Percentiles rank a stretch among this genome's conserved stretches.
phyloP scores from a whole-genome alignment of 2,113 vertebrate genomes.

The Coryphaenoides rupestris region DNA sequence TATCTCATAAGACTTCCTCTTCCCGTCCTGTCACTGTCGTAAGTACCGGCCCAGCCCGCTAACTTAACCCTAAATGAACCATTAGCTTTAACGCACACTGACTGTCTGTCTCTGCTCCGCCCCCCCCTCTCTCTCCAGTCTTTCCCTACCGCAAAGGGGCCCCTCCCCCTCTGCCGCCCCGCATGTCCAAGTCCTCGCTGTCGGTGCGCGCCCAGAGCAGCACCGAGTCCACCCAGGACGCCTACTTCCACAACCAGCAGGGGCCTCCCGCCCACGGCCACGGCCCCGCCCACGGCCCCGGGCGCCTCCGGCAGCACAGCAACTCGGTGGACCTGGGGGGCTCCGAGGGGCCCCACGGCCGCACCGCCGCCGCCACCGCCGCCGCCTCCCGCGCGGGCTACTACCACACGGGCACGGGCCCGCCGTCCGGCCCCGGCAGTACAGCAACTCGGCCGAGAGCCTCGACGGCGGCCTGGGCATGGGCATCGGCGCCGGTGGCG shows the following conservation, averaged over 20 bases:
- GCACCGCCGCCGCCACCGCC: conserved; percentile 54
- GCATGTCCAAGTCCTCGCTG: conserved; percentile 95
- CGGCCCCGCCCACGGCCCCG: conserved; percentile 65
- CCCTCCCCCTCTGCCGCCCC: conserved; percentile 91
- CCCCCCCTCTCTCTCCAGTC: conserved; percentile 73
- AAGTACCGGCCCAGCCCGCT: conserved; percentile 36
- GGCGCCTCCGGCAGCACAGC: conserved; percentile 83
- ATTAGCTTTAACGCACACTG: too few species aligned
- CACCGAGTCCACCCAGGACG: conserved; percentile 94
- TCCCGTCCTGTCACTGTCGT: conserved; percentile 51
- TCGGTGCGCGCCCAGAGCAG: conserved; percentile 97
- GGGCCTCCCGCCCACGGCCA: conserved; percentile 35
- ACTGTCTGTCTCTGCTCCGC: conserved; percentile 31
- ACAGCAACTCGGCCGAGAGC: conserved; percentile 76
- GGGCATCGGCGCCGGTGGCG: too few species aligned
- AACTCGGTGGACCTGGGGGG: conserved; percentile 86
- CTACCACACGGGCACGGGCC: conserved; percentile 59
- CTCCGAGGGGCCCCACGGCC: conserved; percentile 62
- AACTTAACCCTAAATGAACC: conserved; percentile 27
- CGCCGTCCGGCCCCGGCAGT: conserved; percentile 53
- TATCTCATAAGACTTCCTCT: background rate
- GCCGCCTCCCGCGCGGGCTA: conserved; percentile 61
- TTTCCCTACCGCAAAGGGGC: conserved; percentile 93
- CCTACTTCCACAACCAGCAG: conserved; percentile 74
- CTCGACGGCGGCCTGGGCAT: too few species aligned